phyloP scores from a whole-genome alignment of 2,797 vertebrate species.

The Pogonophryne albipinna region DNA sequence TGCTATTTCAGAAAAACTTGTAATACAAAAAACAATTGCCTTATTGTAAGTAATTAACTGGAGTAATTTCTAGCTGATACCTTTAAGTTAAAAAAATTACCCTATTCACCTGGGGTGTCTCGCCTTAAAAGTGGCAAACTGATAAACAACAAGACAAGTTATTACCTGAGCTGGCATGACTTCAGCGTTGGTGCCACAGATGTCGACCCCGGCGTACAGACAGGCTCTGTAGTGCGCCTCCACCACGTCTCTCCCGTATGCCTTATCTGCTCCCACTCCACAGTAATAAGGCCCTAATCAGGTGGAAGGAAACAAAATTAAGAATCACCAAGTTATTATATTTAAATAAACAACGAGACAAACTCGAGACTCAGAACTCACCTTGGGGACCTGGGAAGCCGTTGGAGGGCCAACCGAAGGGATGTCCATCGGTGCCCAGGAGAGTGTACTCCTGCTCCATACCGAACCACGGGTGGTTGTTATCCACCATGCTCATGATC shows the following conservation, averaged over 20 bases:
- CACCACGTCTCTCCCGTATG: conserved; percentile 93
- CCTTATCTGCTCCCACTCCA: conserved; percentile 94
- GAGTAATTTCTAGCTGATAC: too few species aligned
- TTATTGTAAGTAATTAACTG: too few species aligned
- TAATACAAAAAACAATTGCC: too few species aligned
- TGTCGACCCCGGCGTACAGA: conserved; percentile 93
- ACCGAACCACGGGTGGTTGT: conserved; percentile 93
- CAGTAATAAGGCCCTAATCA: conserved; percentile 95
- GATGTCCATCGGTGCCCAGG: conserved; percentile 92
- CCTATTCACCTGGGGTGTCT: too few species aligned
- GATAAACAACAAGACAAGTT: not conserved
- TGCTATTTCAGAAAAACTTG: too few species aligned
- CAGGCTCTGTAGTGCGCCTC: conserved; percentile 96
- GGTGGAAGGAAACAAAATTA: conserved; percentile 1
- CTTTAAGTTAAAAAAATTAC: too few species aligned
- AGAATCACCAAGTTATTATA: not conserved
- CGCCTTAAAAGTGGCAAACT: too few species aligned
- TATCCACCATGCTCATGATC: conserved; percentile 92
- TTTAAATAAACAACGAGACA: not conserved
- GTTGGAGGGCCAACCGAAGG: conserved; percentile 96
- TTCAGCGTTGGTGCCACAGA: conserved; percentile 96
- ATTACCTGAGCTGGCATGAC: conserved; percentile 98
- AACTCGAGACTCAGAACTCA: conserved; percentile 55
- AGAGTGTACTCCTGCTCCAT: conserved; percentile 98
- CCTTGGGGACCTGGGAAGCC: conserved; percentile 98